Base-by-base conservation (phyloP, 2,113 vertebrate genomes). In the Pardalotus punctatus region DNA sequence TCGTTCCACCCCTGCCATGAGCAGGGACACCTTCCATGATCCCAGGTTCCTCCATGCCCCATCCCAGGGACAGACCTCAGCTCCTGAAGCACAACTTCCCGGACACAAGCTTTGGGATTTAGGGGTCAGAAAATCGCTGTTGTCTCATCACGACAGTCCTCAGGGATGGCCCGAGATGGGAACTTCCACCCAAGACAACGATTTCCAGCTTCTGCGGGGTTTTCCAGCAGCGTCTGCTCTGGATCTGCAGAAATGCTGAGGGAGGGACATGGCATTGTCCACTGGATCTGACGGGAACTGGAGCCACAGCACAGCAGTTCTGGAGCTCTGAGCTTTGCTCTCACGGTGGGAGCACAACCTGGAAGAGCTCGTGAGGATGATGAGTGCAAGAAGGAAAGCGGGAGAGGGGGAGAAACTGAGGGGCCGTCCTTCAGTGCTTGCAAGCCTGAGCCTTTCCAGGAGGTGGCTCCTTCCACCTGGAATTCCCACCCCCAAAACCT, bases 101-200 rank as follows among this genome's bases (percentile, higher is more conserved):
- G 6, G 19, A 3, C 15, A 5, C 0, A 0, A 21, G 2, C 3
- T 6, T 13, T 3, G 80, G 27, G 61, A 14, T 60, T 51, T 22
- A 0, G 28, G 27, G 57, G 10, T 11, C 10, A 6, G 20, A 23
- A 62, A 40, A 79, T 3, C 0, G 0, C 29, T 0, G 0, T 38
- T 61, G 22, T 40, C 54, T 43, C 80, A 6, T 10, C 35, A 18
- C 4, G 31, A 12, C 10, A 17, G 19, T 2, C 31, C 45, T 17
- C 0, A 6, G 47, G 42, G 13, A 43, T 2, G 10, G 12, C 53
- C 58, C 1, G 1, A 6, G 42, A 1, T 2, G 16, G 28, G 60
- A 62, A 10, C 8, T 50, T 17, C 11, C 56, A n/a, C 2, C 40
- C 4, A 0, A 48, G 29, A 2, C 9, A 14, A 19, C 2, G 28